Conservation (phyloP, 1,140 invertebrate genomes). For the Leptinotarsa undecemlineata region DNA sequence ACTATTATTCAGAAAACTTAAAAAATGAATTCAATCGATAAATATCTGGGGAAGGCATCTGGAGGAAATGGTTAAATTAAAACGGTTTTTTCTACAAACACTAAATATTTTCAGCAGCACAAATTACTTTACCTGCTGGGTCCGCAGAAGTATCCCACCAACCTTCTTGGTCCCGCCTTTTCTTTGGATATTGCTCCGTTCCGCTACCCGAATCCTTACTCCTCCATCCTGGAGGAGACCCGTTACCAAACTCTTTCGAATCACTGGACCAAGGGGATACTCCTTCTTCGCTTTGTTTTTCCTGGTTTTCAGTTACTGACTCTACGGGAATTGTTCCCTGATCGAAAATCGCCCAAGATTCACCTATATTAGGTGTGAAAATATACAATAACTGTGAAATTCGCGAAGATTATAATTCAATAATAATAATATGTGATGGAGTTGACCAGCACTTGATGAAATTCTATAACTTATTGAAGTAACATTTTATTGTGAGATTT, state of each 20-base stretch:
- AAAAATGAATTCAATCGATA: too few relatives aligned
- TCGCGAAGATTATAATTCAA: too few relatives aligned
- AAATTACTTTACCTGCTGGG: slow-evolving; percentile 45
- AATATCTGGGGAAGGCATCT: too few relatives aligned
- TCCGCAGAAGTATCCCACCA: slow-evolving; percentile 55
- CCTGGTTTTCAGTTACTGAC: slow-evolving; percentile 49
- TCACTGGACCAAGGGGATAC: slow-evolving; percentile 78
- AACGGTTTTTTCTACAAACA: too few relatives aligned
- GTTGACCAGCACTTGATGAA: too few relatives aligned
- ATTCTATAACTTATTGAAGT: too few relatives aligned
- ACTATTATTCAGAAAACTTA: too few relatives aligned
- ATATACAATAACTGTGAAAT: too few relatives aligned
- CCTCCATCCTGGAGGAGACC: slow-evolving; percentile 57
- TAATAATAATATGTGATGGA: too few relatives aligned
- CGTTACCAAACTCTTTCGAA: slow-evolving; percentile 66
- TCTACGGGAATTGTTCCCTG: slow-evolving; percentile 43
- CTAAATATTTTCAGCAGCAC: background rate
- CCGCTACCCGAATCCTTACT: slow-evolving; percentile 54
- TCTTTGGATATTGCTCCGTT: slow-evolving; percentile 53
- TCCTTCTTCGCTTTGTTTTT: slow-evolving; percentile 58
- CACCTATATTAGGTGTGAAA: slow-evolving; percentile 31
- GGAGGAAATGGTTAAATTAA: too few relatives aligned
- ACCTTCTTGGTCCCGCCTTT: slow-evolving; percentile 54
- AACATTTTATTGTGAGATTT: too few relatives aligned
- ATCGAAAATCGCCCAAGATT: slow-evolving; percentile 55